These are phyloP conservation scores for Sebastes matsubarae DNA, from an alignment of 2,797 vertebrate genomes.

Conservation along the genomic window DNA sequence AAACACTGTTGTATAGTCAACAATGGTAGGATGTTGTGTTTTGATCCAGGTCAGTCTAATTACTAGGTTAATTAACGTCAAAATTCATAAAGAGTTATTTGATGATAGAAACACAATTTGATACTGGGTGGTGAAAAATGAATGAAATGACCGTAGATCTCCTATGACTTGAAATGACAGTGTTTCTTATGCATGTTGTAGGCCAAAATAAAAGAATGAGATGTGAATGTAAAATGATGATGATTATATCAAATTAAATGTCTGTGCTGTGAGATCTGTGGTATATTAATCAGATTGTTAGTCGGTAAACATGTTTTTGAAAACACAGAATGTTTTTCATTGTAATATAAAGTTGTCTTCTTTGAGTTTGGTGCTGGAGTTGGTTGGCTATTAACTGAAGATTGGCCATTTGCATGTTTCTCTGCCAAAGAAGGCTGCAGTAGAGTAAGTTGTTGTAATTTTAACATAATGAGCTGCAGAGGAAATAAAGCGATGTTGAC, in stretches of 20 bases:
- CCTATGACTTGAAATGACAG: background rate
- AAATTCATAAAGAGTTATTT: background rate
- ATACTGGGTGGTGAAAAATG: background rate
- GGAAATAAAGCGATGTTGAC: conserved; percentile 38
- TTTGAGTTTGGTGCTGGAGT: background rate
- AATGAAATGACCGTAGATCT: background rate
- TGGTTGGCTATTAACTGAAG: background rate
- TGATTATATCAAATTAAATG: background rate
- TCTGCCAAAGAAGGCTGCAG: background rate
- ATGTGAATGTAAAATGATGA: background rate
- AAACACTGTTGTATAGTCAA: conserved; percentile 4
- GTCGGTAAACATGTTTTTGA: background rate
- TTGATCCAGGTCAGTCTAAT: background rate
- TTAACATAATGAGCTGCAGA: background rate
- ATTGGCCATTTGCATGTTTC: conserved; percentile 29
- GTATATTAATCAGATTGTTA: background rate
- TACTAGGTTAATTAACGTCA: background rate
- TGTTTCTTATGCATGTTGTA: conserved; percentile 45
- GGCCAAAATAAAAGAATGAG: background rate
- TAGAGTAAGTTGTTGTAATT: conserved; percentile 2
- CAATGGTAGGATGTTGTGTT: conserved; percentile 1
- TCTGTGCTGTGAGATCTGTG: background rate
- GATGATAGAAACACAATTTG: background rate
- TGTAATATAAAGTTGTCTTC: background rate
- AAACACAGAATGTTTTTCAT: conserved; percentile 7